Evolutionary conservation across 2,113 vertebrate genomes (phyloP).

Genomic region (Tichodroma muraria): DNA sequence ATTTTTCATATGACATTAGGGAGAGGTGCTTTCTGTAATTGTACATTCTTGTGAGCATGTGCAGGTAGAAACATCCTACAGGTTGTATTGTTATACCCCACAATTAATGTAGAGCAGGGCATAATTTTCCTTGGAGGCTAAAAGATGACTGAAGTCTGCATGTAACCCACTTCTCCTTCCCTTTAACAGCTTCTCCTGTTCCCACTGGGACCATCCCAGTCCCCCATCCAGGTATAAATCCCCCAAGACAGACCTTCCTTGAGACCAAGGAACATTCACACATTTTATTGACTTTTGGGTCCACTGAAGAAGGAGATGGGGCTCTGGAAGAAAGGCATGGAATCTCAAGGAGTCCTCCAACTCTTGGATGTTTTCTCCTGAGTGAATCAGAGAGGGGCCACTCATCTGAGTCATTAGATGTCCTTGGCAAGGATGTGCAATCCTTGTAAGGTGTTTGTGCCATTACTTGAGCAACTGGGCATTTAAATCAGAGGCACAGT

Average conservation of each 20-base stretch:
- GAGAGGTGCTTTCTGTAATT: background rate
- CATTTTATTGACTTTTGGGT: background rate
- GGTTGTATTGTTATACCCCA: background rate
- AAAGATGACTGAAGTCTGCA: background rate
- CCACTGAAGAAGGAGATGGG: background rate
- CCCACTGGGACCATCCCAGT: background rate
- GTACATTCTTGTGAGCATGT: background rate
- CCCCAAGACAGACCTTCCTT: accelerated
- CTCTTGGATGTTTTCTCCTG: background rate
- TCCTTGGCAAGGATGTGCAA: background rate
- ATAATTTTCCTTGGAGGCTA: background rate
- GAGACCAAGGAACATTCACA: background rate
- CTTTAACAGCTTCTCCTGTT: background rate
- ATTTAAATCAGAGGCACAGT: background rate
- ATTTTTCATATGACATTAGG: background rate
- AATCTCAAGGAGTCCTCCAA: background rate
- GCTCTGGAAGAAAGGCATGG: accelerated
- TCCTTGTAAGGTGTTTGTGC: background rate
- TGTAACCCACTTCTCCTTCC: background rate
- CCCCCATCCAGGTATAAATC: accelerated
- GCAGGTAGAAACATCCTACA: background rate
- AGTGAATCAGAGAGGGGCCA: background rate
- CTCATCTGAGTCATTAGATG: background rate
- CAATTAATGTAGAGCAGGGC: background rate
- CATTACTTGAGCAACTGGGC: background rate